A percentile compares a stretch with the other conserved stretches of the same genome.
These are phyloP conservation scores for Cottus gobio DNA, from an alignment of 2,113 vertebrate species.

Conservation along the genomic window DNA sequence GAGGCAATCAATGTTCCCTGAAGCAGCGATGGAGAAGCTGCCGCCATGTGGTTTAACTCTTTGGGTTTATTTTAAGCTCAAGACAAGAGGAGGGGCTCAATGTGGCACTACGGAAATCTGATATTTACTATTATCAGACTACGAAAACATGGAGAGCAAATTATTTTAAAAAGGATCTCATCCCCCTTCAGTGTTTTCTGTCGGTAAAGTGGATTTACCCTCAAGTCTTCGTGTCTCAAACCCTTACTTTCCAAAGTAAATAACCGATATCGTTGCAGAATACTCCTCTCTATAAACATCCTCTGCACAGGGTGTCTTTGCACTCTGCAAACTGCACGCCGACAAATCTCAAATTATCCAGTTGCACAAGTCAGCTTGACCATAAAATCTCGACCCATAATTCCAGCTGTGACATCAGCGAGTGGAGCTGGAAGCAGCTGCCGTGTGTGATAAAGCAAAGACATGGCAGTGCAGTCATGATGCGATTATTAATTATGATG, in stretches of 20 bases:
- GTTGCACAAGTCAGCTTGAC: slow-evolving; percentile 54
- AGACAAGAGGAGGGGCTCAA: neutral
- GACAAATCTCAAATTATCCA: slow-evolving; percentile 46
- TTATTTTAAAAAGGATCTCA: neutral
- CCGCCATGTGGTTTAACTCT: slow-evolving; percentile 29
- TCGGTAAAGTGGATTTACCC: neutral
- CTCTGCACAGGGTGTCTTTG: slow-evolving; percentile 9
- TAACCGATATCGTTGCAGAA: neutral
- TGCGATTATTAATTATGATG: slow-evolving; percentile 3
- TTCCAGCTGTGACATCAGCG: slow-evolving; percentile 28
- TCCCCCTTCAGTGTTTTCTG: neutral
- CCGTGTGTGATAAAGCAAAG: slow-evolving; percentile 27
- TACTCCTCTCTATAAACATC: neutral
- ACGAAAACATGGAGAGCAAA: slow-evolving; percentile 23
- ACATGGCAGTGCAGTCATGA: slow-evolving; percentile 4
- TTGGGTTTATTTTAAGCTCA: slow-evolving; percentile 43
- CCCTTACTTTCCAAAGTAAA: neutral
- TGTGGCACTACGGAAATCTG: neutral
- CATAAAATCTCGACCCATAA: slow-evolving; percentile 41
- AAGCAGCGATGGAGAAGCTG: slow-evolving; percentile 40
- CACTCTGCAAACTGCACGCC: slow-evolving; percentile 1
- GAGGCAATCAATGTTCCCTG: slow-evolving; percentile 18
- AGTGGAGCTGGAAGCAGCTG: neutral
- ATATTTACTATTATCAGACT: slow-evolving; percentile 7
- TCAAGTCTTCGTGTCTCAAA: slow-evolving; percentile 6